Base-by-base conservation (phyloP, 2,888 invertebrate genomes). In the Cephus sareptanus region DNA sequence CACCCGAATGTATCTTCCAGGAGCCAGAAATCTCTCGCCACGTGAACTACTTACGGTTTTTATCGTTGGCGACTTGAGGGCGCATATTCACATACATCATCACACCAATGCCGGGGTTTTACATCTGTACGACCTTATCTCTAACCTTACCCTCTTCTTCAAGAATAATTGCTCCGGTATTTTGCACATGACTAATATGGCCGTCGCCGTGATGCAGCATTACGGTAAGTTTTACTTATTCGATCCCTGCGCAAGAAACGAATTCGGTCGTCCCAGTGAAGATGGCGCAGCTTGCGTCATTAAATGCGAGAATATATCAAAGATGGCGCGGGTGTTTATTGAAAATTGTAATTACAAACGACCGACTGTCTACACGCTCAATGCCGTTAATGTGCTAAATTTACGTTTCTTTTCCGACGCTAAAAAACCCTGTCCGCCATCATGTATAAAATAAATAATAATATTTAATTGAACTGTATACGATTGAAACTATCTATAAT, bases 171-270 rank as follows among this genome's bases (percentile, higher is more conserved):
- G 87, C 79, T 88, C 90, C n/a, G 94, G 94, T 0, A 94, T 95
- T 23, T 87, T 95, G 33, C 92, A 93, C 1, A 93, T 94, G 0
- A 90, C 92, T 0, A 89, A 91, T 0, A 92, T 93, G 6, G 93
- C 93, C 34, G 92, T 94, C 4, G 93, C 94, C 0, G 92, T 95
- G 0, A 94, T 94, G 37, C 92, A 92, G 77, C 92, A 92, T 80
- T 90, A 88, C 35, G 88, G 93, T 85, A 93, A 92, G 0, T 95
- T 92, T 88, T 95, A 94, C 89, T 90, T 95, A 90, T 94, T 94
- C 84, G 94, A 95, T 86, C 93, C 94, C 0, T 92, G 92, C 73
- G 93, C 93, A 80, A 89, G 94, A 0, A 93, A 94, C 86, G 81
- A 85, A 4, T 79, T 79, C 13, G 87, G 85, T 0, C 79, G 83